Percentiles rank a stretch among this genome's conserved stretches.
Conservation (phyloP, 2,113 vertebrate species). For the Vulpes lagopus region DNA sequence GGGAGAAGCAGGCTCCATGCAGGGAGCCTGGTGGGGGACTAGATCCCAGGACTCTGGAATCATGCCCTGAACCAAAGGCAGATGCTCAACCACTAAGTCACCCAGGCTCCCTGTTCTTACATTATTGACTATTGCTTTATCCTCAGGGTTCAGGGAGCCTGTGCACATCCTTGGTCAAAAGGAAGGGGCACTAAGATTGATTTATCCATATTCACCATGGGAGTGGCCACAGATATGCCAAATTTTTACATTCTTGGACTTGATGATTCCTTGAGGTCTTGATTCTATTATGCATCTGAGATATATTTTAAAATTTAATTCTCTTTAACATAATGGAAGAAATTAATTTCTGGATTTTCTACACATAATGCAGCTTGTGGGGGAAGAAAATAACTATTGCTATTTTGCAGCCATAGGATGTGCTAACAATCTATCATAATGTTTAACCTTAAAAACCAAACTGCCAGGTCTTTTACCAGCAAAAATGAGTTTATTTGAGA, state of each 20-base stretch:
- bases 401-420: constrained; percentile 40
- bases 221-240: neutral
- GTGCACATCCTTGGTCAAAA: neutral
- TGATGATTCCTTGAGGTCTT: neutral
- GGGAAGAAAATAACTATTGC: neutral
- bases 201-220: neutral
- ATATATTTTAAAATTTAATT: constrained; percentile 39
- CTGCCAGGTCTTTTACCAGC: neutral
- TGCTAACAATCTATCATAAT: neutral
- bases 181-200: neutral
- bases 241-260: neutral
- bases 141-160: neutral
- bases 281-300: neutral
- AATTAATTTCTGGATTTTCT: constrained; percentile 35
- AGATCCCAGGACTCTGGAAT: no score
- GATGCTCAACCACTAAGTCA: no score
- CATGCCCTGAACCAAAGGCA: no score
- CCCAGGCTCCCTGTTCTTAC: no score
- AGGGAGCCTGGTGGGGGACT: no score
- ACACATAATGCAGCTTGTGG: neutral
- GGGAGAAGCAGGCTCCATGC: no score
- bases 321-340: neutral
- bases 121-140: neutral
- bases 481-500: neutral
- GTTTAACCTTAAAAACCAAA: neutral